These are phyloP conservation scores for Halcyon smyrnensis DNA, from an alignment of 2,797 vertebrate species.

Conservation along the genomic window DNA sequence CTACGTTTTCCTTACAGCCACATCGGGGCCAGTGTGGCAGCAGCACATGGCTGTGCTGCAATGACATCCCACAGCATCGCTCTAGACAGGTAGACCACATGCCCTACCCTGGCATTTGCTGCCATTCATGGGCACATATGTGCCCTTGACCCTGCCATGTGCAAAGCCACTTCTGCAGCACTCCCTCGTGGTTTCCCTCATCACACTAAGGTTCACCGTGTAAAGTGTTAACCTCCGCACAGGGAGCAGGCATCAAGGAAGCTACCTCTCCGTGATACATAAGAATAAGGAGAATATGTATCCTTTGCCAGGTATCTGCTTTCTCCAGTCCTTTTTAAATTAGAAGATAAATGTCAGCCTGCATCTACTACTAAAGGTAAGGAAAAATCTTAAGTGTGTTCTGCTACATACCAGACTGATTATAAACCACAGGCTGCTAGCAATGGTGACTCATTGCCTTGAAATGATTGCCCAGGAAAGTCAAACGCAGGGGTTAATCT, in stretches of 20 bases:
- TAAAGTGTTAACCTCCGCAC: fast-evolving
- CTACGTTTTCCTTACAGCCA: neutral
- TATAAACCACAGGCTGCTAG: neutral
- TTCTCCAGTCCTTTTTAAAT: neutral
- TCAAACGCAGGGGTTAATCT: neutral
- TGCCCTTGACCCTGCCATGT: neutral
- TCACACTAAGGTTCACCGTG: neutral
- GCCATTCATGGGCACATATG: fast-evolving
- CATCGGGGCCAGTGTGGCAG: fast-evolving
- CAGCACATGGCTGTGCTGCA: neutral
- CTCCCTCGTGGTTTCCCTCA: neutral
- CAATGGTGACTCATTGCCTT: neutral
- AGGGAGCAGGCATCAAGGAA: neutral
- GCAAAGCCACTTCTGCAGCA: neutral
- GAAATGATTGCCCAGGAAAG: neutral
- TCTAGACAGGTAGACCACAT: fast-evolving
- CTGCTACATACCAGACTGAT: neutral
- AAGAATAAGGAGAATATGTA: neutral
- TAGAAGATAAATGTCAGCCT: neutral
- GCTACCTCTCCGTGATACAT: neutral
- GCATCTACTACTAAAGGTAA: neutral
- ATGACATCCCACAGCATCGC: neutral
- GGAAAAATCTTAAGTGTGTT: neutral
- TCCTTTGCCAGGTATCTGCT: neutral
- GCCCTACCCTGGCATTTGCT: neutral